Evolutionary conservation across 2,113 vertebrate genomes (phyloP).

Genomic region (Mus pahari): DNA sequence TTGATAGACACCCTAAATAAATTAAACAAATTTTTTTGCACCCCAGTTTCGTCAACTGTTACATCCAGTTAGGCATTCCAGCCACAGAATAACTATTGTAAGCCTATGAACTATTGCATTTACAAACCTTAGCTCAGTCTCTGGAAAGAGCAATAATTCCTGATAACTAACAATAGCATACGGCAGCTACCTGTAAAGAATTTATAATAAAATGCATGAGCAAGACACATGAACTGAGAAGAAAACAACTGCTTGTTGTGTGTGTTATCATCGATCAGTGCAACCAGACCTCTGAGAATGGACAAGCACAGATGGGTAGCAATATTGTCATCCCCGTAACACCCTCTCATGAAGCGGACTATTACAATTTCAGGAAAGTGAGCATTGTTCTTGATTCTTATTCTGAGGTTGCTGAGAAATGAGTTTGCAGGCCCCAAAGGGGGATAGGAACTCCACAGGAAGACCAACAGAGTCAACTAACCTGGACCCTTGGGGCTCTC

Average conservation of each 20-base stretch:
- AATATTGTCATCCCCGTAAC: neutral
- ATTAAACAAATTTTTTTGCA: slow-evolving; percentile 1
- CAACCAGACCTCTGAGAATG: neutral
- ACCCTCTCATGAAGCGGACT: neutral
- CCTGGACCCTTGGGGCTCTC: too few relatives aligned
- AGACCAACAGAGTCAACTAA: too few relatives aligned
- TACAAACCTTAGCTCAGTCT: neutral
- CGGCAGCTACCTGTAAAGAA: neutral
- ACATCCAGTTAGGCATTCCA: neutral
- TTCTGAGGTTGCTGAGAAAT: neutral
- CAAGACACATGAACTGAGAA: neutral
- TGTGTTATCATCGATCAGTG: neutral
- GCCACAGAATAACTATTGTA: neutral
- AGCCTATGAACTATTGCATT: neutral
- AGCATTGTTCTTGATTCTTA: neutral
- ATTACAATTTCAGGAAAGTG: neutral
- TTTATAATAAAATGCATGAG: neutral
- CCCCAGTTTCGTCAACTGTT: neutral
- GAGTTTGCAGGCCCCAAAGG: neutral
- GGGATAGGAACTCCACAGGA: too few relatives aligned
- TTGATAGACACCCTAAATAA: neutral
- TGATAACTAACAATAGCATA: neutral
- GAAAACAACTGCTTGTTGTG: neutral
- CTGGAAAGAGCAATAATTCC: neutral
- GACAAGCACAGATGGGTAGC: neutral